A percentile compares a stretch with the other conserved stretches of the same genome.
Evolutionary conservation across 2,797 vertebrate genomes (phyloP).

Genomic region (Scolopax rusticola): DNA sequence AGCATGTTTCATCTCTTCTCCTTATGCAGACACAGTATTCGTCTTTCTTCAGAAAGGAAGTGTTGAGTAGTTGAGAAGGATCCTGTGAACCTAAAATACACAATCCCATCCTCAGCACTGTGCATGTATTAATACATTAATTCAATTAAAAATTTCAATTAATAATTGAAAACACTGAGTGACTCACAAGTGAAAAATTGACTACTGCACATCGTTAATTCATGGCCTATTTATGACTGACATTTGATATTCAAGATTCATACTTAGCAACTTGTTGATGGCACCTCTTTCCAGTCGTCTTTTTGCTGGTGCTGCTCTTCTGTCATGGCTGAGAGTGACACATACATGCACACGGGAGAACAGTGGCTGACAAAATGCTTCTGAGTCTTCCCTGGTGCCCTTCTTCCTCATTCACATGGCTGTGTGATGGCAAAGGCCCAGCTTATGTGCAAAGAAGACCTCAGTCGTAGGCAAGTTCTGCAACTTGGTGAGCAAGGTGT

Average conservation of each 20-base stretch:
- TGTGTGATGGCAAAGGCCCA: neutral
- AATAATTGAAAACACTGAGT: neutral
- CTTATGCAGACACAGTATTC: neutral
- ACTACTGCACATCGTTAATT: neutral
- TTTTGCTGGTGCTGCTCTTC: neutral
- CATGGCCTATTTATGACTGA: neutral
- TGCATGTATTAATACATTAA: neutral
- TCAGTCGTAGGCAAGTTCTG: neutral
- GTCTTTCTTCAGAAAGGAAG: conserved; percentile 1
- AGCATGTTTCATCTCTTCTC: neutral
- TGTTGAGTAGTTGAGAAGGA: neutral
- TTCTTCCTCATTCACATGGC: neutral
- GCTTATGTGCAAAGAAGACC: neutral
- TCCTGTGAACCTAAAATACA: neutral
- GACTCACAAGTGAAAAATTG: neutral
- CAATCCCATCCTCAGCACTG: neutral
- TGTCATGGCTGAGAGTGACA: neutral
- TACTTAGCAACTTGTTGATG: neutral
- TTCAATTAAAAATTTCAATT: too few relatives aligned
- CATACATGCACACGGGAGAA: neutral
- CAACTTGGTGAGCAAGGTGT: neutral
- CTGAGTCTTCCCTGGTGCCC: neutral
- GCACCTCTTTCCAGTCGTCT: neutral
- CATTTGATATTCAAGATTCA: neutral
- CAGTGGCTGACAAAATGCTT: neutral